These are phyloP conservation scores for Podocnemis expansa DNA, from an alignment of 2,113 vertebrate genomes.

Conservation along the genomic window DNA sequence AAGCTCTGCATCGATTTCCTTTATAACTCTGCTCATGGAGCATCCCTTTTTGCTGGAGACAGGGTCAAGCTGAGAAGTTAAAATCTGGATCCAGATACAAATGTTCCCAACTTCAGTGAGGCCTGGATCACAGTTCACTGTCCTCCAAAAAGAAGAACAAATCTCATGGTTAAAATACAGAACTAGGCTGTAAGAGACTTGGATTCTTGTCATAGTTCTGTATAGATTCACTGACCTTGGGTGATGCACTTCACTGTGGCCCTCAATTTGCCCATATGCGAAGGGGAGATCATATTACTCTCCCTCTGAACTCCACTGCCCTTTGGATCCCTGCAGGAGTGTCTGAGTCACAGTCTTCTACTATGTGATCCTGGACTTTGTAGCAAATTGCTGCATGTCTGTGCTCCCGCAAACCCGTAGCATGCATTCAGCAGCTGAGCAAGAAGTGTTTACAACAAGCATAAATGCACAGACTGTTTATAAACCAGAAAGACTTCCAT, in stretches of 20 bases:
- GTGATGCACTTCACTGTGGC: not conserved
- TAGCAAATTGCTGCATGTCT: not conserved
- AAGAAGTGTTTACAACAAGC: not conserved
- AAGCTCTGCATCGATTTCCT: not conserved
- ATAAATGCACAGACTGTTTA: accelerated
- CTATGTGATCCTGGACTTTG: accelerated
- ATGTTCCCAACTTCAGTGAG: not conserved
- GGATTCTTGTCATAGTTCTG: not conserved
- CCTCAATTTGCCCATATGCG: not conserved
- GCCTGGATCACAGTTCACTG: accelerated
- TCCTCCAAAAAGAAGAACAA: accelerated
- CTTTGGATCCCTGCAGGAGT: not conserved
- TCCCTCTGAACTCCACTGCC: not conserved
- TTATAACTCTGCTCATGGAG: not conserved
- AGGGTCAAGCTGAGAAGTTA: not conserved
- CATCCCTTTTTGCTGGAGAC: not conserved
- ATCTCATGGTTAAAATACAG: not conserved
- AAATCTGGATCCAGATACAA: no score
- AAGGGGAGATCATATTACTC: not conserved
- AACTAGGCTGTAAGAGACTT: not conserved
- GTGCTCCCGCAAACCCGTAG: accelerated
- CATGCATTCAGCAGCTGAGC: not conserved
- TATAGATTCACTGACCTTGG: not conserved
- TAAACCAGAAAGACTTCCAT: not conserved
- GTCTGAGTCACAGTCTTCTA: not conserved